These are phyloP conservation scores for Cinclus cinclus DNA, from an alignment of 2,113 vertebrate species.

Conservation along the genomic window DNA sequence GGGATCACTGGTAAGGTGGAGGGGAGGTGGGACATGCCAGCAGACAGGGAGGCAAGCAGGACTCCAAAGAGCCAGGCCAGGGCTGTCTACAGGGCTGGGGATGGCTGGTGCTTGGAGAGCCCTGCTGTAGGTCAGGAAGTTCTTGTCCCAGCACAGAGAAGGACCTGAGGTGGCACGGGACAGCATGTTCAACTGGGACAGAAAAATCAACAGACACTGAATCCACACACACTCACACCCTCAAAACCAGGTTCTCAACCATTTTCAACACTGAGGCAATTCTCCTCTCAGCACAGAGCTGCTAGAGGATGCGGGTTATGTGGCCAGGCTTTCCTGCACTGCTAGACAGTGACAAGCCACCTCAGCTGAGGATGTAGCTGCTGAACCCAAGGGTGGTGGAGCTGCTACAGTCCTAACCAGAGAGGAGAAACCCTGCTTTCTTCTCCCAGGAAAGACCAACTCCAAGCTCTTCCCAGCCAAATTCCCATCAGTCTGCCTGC, in stretches of 20 bases:
- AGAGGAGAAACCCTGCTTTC: neutral
- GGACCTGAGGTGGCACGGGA: accelerated
- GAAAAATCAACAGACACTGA: neutral
- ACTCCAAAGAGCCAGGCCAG: neutral
- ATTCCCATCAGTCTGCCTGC: neutral
- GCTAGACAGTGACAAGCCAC: neutral
- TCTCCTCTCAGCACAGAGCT: neutral
- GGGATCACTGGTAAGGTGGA: neutral
- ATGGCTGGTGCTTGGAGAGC: neutral
- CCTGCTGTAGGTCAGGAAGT: neutral
- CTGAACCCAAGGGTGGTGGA: accelerated
- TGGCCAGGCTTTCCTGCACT: neutral
- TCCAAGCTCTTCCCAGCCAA: neutral
- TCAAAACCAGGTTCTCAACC: neutral
- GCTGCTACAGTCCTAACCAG: neutral
- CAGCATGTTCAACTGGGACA: neutral
- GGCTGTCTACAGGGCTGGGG: neutral
- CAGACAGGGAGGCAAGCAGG: neutral
- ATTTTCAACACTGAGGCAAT: neutral
- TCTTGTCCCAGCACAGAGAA: accelerated
- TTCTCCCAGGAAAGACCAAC: neutral
- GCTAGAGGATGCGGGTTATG: constrained; percentile 14
- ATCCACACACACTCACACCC: neutral
- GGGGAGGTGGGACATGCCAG: neutral
- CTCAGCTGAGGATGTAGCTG: neutral